Conservation (phyloP, 2,113 vertebrate species). For the Callaeas wilsoni region DNA sequence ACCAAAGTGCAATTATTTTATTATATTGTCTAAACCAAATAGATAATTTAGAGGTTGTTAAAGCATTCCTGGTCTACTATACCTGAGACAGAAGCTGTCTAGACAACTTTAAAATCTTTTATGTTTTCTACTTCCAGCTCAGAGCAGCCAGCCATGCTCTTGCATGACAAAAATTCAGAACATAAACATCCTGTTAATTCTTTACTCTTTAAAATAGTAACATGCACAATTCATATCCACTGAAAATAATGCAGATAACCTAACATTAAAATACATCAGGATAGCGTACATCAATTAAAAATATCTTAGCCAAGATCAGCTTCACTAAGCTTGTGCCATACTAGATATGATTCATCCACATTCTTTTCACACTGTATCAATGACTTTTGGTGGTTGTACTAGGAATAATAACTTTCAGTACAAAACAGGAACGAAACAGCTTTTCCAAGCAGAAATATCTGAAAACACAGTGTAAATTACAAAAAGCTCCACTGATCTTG, state of each 20-base stretch:
- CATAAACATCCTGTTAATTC: neutral
- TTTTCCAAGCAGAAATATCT: neutral
- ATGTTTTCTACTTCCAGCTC: neutral
- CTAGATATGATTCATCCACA: neutral
- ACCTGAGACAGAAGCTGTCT: neutral
- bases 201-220: neutral
- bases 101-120: neutral
- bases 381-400: neutral
- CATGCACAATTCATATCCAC: neutral
- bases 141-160: neutral
- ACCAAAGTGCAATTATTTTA: neutral
- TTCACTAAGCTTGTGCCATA: neutral
- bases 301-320: neutral
- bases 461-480: neutral
- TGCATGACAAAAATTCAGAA: neutral
- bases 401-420: neutral
- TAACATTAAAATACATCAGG: neutral
- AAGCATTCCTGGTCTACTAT: neutral
- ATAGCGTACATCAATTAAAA: neutral
- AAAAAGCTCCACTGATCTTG: neutral
- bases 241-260: neutral
- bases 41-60: neutral
- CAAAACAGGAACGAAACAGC: neutral
- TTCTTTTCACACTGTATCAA: neutral
- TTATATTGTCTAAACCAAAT: neutral